These are phyloP conservation scores for Trachymyrmex cornetzi DNA, from an alignment of 1,140 invertebrate genomes.

Conservation along the genomic window DNA sequence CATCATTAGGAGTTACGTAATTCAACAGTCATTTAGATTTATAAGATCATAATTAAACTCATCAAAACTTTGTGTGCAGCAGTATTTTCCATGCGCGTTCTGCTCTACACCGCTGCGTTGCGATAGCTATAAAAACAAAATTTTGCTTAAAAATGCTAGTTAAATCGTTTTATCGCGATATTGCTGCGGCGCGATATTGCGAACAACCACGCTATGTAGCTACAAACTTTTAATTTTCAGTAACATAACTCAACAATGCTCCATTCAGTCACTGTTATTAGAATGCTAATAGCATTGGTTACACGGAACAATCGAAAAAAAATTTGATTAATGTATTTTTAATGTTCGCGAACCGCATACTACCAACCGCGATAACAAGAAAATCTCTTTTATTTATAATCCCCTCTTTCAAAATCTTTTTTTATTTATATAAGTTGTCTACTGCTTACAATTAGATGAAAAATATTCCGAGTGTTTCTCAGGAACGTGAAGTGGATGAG, in stretches of 20 bases:
- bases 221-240: neutral
- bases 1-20: conserved; percentile 34
- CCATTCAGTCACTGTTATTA: neutral
- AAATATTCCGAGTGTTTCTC: neutral
- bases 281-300: neutral
- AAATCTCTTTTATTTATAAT: neutral
- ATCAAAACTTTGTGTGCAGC: conserved; percentile 18
- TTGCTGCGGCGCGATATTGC: too few relatives aligned
- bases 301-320: neutral
- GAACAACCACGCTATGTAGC: neutral
- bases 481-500: neutral
- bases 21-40: conserved; percentile 30
- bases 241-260: neutral
- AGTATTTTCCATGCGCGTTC: neutral
- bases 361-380: neutral
- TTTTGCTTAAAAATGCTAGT: neutral
- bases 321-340: conserved; percentile 4
- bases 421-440: neutral
- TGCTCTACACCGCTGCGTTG: neutral
- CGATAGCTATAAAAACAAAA: neutral
- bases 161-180: neutral
- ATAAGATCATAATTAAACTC: conserved; percentile 41
- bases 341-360: neutral
- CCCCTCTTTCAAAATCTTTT: neutral
- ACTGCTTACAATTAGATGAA: neutral